Percentiles rank a stretch among this genome's conserved stretches.
Conservation (phyloP, 2,113 vertebrate species). For the Merops nubicus region DNA sequence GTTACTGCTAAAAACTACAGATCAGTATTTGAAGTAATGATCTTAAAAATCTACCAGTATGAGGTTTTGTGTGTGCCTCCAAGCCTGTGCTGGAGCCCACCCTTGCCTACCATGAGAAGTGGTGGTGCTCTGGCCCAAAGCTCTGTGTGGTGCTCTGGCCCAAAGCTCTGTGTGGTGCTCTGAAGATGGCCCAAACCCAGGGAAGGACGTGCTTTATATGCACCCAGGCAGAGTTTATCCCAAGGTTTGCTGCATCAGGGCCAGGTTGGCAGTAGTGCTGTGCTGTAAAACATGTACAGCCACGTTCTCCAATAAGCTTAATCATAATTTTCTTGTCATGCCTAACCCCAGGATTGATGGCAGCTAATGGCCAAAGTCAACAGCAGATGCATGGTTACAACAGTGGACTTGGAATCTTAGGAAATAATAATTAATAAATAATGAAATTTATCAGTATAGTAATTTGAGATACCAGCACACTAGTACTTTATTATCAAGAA, state of each 20-base stretch:
- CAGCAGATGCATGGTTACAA: background rate
- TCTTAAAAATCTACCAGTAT: background rate
- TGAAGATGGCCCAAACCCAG: background rate
- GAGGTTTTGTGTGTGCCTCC: background rate
- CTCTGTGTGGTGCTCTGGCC: background rate
- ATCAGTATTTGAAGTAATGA: background rate
- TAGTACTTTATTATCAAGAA: background rate
- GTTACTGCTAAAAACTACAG: background rate
- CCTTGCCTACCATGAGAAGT: background rate
- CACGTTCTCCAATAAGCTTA: background rate
- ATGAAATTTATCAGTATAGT: background rate
- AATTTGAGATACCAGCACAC: background rate
- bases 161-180: background rate
- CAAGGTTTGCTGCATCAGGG: background rate
- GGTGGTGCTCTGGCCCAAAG: background rate
- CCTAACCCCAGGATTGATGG: background rate
- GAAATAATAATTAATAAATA: background rate
- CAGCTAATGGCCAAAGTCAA: background rate
- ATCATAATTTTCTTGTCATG: background rate
- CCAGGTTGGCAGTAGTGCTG: background rate
- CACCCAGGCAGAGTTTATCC: background rate
- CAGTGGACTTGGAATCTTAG: background rate
- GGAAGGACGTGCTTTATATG: fast-evolving
- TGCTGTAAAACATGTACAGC: background rate
- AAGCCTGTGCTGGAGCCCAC: background rate